Base-by-base conservation (phyloP, 2,888 invertebrate species). In the Deilephila porcellus region DNA sequence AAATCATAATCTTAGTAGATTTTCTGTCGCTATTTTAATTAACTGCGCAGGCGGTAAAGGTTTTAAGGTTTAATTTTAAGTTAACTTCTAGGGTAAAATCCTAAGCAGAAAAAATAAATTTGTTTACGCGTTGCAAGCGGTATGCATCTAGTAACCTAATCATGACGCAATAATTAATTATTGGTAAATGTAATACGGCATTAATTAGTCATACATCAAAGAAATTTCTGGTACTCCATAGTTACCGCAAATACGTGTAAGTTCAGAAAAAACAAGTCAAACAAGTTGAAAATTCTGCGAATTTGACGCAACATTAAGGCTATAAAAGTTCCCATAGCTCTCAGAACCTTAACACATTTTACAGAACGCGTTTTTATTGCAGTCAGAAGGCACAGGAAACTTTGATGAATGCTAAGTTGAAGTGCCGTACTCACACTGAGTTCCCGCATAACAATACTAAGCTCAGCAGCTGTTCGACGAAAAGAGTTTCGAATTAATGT, bases 401-500 rank as follows among this genome's bases (percentile, higher is more conserved):
- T 67, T 67, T 67, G 67, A 67, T 52, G 52, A 52, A 67, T 52
- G 67, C 20, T 20, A 25, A 67, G 45, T 67, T 72, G 77, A 76
- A 73, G 60, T 74, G 60, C 72, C 62, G 72, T 73, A 73, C 8
- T 67, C 37, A 71, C 76, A 67, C 14, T 67, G 17, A 67, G 25
- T 73, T 79, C 79, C 71, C 63, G 70, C 71, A 71, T 60, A 29
- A 75, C 72, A 77, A 78, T 75, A 74, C 73, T 70, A 60, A 74
- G 75, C 72, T 70, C 72, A 71, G 71, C 81, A 79, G 76, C 76
- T 77, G 80, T 75, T 62, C 74, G 70, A 62, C 71, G 73, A 74
- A 81, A 82, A 83, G 78, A 80, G 82, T 81, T 82, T 80, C 78
- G 80, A 79, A 81, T 79, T 82, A 82, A 81, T 80, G 77, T 77